Conservation (phyloP, 1,140 invertebrate species). For the Frieseomelitta varia region DNA sequence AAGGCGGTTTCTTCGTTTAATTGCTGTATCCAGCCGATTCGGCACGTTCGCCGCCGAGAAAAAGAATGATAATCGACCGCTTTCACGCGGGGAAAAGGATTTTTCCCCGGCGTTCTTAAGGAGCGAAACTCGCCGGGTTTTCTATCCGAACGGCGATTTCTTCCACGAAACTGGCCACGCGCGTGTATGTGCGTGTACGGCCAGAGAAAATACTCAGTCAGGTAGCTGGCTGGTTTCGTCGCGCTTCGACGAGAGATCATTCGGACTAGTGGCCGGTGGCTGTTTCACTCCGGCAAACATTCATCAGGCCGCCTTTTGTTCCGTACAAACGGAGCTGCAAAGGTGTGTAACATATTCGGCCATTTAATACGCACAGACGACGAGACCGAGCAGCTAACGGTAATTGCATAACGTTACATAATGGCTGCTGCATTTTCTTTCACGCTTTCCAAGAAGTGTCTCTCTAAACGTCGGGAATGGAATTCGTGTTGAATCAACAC, state of each 20-base stretch:
- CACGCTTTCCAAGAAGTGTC: background rate
- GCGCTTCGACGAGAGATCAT: background rate
- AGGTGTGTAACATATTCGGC: background rate
- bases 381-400: background rate
- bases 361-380: conserved; percentile 5
- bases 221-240: background rate
- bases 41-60: background rate
- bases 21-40: background rate
- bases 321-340: background rate
- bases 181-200: background rate
- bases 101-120: conserved; percentile 26
- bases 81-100: conserved; percentile 28
- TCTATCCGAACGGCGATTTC: conserved; percentile 9
- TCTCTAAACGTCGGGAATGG: background rate
- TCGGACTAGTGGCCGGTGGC: background rate
- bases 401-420: conserved; percentile 22
- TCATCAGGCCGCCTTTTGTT: background rate
- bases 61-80: conserved; percentile 37
- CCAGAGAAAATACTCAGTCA: background rate
- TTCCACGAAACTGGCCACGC: background rate
- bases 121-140: conserved; percentile 35
- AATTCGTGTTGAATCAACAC: conserved; percentile 8
- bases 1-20: conserved; percentile 17
- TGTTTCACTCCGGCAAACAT: conserved; percentile 29
- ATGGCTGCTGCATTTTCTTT: background rate